phyloP scores from a whole-genome alignment of 1,140 invertebrate species.

The Drosophila murphyi region DNA sequence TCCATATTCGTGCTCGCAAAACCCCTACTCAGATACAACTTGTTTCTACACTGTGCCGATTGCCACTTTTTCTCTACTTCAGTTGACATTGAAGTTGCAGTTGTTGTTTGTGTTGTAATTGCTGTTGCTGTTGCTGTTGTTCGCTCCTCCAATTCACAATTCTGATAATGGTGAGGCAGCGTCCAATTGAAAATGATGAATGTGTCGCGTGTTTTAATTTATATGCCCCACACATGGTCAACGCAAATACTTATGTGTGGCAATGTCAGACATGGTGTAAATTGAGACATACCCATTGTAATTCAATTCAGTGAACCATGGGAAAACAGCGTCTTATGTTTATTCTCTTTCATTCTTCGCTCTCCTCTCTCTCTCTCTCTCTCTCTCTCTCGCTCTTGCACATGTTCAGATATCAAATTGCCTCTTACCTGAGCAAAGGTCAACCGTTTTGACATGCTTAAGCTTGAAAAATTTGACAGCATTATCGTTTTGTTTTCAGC shows the following conservation, averaged over 20 bases:
- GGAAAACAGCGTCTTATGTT: slow-evolving; percentile 18
- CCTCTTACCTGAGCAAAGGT: slow-evolving; percentile 43
- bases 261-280: slow-evolving; percentile 52
- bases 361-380: neutral
- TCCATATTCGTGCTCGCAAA: neutral
- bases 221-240: slow-evolving; percentile 41
- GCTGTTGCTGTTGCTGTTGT: slow-evolving; percentile 13
- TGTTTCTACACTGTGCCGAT: slow-evolving; percentile 22
- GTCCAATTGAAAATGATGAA: slow-evolving; percentile 74
- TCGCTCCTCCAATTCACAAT: slow-evolving; percentile 41
- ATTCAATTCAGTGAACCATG: slow-evolving; percentile 44
- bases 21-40: neutral
- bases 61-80: slow-evolving; percentile 24
- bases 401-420: neutral
- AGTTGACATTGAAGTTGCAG: slow-evolving; percentile 53
- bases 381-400: neutral
- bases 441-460: slow-evolving; percentile 34
- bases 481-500: slow-evolving; percentile 23
- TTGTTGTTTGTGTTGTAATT: slow-evolving; percentile 13
- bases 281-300: slow-evolving; percentile 49
- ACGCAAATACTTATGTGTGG: slow-evolving; percentile 37
- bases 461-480: slow-evolving; percentile 35
- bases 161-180: slow-evolving; percentile 43
- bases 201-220: slow-evolving; percentile 70
- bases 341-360: neutral